A percentile compares a stretch with the other conserved stretches of the same genome.
These are phyloP conservation scores for Zonotrichia albicollis DNA, from an alignment of 2,797 vertebrate species.

Conservation along the genomic window DNA sequence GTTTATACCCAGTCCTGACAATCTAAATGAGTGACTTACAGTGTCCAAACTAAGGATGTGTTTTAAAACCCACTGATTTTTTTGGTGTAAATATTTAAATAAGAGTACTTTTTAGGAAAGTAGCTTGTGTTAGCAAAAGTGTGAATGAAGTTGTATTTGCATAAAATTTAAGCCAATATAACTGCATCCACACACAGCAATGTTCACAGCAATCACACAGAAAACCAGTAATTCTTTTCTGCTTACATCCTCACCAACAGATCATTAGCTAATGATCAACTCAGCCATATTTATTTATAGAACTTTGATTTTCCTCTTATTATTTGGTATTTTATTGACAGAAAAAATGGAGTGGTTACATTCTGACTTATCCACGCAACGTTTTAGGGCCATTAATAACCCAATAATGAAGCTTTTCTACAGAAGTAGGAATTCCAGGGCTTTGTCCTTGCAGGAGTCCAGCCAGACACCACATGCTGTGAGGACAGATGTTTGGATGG, in stretches of 20 bases:
- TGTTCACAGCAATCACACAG: not conserved
- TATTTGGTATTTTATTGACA: not conserved
- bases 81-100: conserved; percentile 26
- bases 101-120: not conserved
- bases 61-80: not conserved
- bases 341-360: not conserved
- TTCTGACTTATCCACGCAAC: not conserved
- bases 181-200: not conserved
- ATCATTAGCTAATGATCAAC: conserved; percentile 46
- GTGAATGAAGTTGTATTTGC: conserved; percentile 13
- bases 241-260: not conserved
- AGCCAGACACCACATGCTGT: not conserved
- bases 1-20: not conserved
- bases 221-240: not conserved
- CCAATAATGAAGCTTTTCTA: not conserved
- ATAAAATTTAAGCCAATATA: not conserved
- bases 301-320: conserved; percentile 8
- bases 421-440: not conserved
- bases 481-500: not conserved
- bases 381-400: not conserved
- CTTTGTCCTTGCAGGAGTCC: not conserved
- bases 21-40: not conserved
- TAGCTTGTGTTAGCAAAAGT: conserved; percentile 10
- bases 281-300: conserved; percentile 1
- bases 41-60: not conserved